Percentiles rank a stretch among this genome's conserved stretches.
Conservation (phyloP, 2,888 invertebrate species). For the Monopis laevigella region DNA sequence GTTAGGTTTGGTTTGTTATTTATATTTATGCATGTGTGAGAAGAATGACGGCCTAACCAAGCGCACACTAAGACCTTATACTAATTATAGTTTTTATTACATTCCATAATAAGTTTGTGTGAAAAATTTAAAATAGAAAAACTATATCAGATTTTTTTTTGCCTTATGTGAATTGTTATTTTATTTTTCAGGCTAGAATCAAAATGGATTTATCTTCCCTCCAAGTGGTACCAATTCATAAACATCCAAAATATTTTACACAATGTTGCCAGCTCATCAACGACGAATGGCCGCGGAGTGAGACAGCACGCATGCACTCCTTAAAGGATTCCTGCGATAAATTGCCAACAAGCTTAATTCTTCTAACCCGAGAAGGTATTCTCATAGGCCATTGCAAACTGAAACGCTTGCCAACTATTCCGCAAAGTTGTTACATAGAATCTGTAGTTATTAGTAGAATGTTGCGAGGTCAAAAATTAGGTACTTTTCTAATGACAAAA, state of each 20-base stretch:
- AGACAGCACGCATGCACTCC: slow-evolving; percentile 79
- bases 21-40: too few species aligned
- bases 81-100: too few species aligned
- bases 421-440: slow-evolving; percentile 80
- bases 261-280: slow-evolving; percentile 82
- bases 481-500: slow-evolving; percentile 77
- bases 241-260: slow-evolving; percentile 74
- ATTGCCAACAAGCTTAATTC: slow-evolving; percentile 76
- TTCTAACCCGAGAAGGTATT: slow-evolving; percentile 62
- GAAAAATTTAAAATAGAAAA: too few species aligned
- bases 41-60: too few species aligned
- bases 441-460: slow-evolving; percentile 80
- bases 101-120: too few species aligned
- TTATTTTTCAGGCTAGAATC: not conserved
- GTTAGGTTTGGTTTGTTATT: too few species aligned
- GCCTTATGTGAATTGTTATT: too few species aligned
- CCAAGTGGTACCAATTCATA: slow-evolving; percentile 75
- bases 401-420: slow-evolving; percentile 74
- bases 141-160: too few species aligned
- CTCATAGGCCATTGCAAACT: slow-evolving; percentile 85
- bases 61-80: too few species aligned
- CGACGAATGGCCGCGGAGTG: slow-evolving; percentile 88
- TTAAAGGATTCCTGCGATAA: slow-evolving; percentile 76
- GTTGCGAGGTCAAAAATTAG: slow-evolving; percentile 79
- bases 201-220: slow-evolving; percentile 39